phyloP scores from a whole-genome alignment of 2,888 invertebrate genomes.

The Melipona beecheii region DNA sequence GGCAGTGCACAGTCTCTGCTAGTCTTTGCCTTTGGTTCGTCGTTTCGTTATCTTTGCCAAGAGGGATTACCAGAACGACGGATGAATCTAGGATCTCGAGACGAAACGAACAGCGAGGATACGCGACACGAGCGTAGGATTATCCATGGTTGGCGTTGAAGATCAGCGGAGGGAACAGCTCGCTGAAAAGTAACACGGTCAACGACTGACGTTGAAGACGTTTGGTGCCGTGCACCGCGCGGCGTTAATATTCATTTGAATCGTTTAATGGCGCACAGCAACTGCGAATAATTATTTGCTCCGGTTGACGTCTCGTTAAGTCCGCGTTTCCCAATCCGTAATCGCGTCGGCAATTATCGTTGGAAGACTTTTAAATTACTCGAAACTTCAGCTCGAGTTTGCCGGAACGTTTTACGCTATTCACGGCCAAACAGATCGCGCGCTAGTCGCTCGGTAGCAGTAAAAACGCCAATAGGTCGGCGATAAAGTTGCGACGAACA shows the following conservation, averaged over 20 bases:
- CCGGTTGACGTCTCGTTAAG: constrained; percentile 8
- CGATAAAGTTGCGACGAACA: constrained; percentile 64
- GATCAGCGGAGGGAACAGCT: not conserved
- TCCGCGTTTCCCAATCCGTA: not conserved
- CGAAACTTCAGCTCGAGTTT: constrained; percentile 10
- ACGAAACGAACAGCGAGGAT: constrained; percentile 34
- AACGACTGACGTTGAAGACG: constrained; percentile 2
- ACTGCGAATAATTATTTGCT: constrained; percentile 15
- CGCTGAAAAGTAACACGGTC: constrained; percentile 8
- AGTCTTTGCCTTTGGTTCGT: constrained; percentile 5
- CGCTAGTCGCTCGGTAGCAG: constrained; percentile 1
- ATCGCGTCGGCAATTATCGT: constrained; percentile 17
- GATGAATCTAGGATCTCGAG: constrained; percentile 52
- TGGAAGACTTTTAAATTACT: constrained; percentile 7
- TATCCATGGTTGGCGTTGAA: not conserved
- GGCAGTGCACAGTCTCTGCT: constrained; percentile 54
- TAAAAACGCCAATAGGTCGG: constrained; percentile 65
- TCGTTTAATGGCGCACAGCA: not conserved
- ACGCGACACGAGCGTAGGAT: not conserved
- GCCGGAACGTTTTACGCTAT: constrained; percentile 19
- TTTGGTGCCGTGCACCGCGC: not conserved
- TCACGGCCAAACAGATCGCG: constrained; percentile 22
- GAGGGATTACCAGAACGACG: constrained; percentile 54
- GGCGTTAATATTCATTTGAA: constrained; percentile 5
- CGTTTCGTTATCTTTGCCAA: constrained; percentile 51